A percentile compares a stretch with the other conserved stretches of the same genome.
Evolutionary conservation across 2,797 vertebrate genomes (phyloP).

Genomic region (Lemur catta): DNA sequence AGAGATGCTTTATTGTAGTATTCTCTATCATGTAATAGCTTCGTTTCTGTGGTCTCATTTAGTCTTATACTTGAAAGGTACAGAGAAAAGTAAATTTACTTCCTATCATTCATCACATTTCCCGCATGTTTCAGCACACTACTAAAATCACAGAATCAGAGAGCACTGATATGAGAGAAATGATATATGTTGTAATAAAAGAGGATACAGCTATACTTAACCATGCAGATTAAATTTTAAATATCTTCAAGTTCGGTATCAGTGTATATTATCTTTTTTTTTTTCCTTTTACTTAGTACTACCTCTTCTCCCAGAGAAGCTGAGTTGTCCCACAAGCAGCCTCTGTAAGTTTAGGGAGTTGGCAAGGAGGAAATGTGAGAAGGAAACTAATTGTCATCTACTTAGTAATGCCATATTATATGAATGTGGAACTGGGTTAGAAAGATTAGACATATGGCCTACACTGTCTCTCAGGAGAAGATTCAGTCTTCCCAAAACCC

Average conservation of each 20-base stretch:
- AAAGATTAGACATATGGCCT: not conserved
- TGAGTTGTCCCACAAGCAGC: slow-evolving; percentile 18
- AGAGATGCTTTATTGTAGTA: slow-evolving; percentile 56
- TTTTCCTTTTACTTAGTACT: not conserved
- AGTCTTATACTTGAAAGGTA: slow-evolving; percentile 44
- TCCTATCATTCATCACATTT: not conserved
- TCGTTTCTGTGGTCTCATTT: slow-evolving; percentile 49
- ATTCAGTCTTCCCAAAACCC: not conserved
- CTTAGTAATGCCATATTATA: not conserved
- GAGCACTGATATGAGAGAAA: not conserved
- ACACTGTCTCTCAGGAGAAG: not conserved
- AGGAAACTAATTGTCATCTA: slow-evolving; percentile 27
- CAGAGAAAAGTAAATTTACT: slow-evolving; percentile 45
- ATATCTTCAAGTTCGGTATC: not conserved
- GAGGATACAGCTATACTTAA: not conserved
- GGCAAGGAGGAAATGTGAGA: not conserved
- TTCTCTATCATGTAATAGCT: slow-evolving; percentile 30
- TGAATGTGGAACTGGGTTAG: not conserved
- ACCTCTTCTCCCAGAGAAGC: not conserved
- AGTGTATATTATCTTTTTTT: not conserved
- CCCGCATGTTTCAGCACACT: not conserved
- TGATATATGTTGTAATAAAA: slow-evolving; percentile 11
- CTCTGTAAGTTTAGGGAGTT: slow-evolving; percentile 19
- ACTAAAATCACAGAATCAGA: slow-evolving; percentile 44
- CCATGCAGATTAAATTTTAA: slow-evolving; percentile 35